phyloP scores from a whole-genome alignment of 2,113 vertebrate genomes.

The Brevimyrus niger region DNA sequence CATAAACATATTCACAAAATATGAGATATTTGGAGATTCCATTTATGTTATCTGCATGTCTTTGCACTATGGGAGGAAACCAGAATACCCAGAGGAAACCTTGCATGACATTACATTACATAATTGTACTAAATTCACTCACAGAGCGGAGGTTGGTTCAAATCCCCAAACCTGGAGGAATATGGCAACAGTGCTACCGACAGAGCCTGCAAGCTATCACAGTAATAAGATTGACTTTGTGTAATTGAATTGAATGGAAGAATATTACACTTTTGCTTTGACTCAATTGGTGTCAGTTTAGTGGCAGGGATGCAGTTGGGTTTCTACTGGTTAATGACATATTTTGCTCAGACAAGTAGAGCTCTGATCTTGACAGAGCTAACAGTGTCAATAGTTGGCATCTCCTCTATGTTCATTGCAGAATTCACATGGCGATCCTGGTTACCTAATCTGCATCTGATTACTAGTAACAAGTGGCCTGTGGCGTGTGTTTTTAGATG shows the following conservation, averaged over 20 bases:
- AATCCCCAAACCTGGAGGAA: neutral
- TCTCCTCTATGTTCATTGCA: slow-evolving; percentile 47
- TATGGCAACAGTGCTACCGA: neutral
- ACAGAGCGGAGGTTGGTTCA: neutral
- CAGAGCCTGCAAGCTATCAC: neutral
- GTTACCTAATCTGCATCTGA: slow-evolving; percentile 30
- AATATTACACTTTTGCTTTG: neutral
- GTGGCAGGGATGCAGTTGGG: neutral
- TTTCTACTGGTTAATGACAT: neutral
- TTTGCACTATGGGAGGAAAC: neutral
- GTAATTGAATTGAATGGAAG: neutral
- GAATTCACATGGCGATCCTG: slow-evolving; percentile 46
- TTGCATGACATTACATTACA: neutral
- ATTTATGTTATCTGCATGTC: neutral
- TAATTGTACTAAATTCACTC: neutral
- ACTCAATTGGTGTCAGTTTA: neutral
- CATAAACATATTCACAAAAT: neutral
- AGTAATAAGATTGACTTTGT: neutral
- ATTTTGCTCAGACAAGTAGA: slow-evolving; percentile 22
- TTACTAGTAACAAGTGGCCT: slow-evolving; percentile 23
- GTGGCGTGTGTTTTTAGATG: neutral
- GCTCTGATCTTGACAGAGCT: slow-evolving; percentile 19
- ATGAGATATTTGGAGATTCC: neutral
- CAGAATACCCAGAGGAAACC: neutral
- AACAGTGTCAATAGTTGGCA: slow-evolving; percentile 18